A percentile compares a stretch with the other conserved stretches of the same genome.
Evolutionary conservation across 2,888 invertebrate genomes (phyloP).

Genomic region (Laspeyria flexula): DNA sequence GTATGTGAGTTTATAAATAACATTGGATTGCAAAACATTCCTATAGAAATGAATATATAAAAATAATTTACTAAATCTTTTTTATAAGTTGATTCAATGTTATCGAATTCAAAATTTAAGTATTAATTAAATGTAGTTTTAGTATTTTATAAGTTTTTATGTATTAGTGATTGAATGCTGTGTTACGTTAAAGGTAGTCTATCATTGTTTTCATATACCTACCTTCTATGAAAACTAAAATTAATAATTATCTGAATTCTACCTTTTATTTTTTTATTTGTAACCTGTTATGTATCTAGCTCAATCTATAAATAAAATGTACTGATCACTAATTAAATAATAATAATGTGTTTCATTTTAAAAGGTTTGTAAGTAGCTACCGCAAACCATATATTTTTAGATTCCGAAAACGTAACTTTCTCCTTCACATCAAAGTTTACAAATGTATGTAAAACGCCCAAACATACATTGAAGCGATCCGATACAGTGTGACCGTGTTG

Average conservation of each 20-base stretch:
- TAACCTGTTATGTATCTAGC: conserved; percentile 42
- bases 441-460: too few species aligned
- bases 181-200: conserved; percentile 63
- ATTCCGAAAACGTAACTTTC: too few species aligned
- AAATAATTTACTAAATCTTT: conserved; percentile 27
- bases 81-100: conserved; percentile 35
- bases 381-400: too few species aligned
- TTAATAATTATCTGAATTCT: conserved; percentile 19
- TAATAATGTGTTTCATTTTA: conserved; percentile 5
- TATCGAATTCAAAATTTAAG: conserved; percentile 46
- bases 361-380: not conserved
- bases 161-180: conserved; percentile 70
- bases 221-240: conserved; percentile 29
- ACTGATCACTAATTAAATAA: conserved; percentile 41
- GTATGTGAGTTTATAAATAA: conserved; percentile 45
- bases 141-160: conserved; percentile 54
- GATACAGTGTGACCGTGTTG: too few species aligned
- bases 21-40: conserved; percentile 58
- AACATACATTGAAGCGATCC: too few species aligned
- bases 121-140: conserved; percentile 42
- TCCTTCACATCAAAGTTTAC: too few species aligned
- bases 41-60: conserved; percentile 45
- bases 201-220: conserved; percentile 49
- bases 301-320: conserved; percentile 45
- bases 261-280: conserved; percentile 30